Evolutionary conservation across 2,113 vertebrate species (phyloP).

Genomic region (Caranx ignobilis): DNA sequence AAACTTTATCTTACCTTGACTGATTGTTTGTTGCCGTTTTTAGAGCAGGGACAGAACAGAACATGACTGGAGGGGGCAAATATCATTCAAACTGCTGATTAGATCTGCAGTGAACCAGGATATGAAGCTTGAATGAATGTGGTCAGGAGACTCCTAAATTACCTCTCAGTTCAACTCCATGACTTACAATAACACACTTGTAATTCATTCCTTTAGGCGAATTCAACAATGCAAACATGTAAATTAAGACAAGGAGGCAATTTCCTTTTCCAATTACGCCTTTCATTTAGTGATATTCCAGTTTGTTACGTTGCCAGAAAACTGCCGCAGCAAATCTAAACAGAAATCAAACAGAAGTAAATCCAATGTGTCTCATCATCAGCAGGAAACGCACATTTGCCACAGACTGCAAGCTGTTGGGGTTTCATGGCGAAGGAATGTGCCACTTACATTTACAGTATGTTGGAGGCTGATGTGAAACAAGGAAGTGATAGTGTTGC

Average conservation of each 20-base stretch:
- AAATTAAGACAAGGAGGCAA: conserved; percentile 71
- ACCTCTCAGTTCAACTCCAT: conserved; percentile 45
- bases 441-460: conserved; percentile 53
- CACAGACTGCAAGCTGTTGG: conserved; percentile 53
- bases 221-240: conserved; percentile 68
- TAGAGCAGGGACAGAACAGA: conserved; percentile 46
- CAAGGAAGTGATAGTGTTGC: conserved; percentile 27
- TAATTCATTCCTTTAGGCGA: conserved; percentile 71
- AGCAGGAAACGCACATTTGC: conserved; percentile 39
- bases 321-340: conserved; percentile 44
- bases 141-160: conserved; percentile 66
- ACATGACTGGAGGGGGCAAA: conserved; percentile 52
- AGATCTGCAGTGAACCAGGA: conserved; percentile 70
- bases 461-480: conserved; percentile 38
- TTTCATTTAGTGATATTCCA: conserved; percentile 61
- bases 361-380: conserved; percentile 40
- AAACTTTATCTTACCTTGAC: conserved; percentile 27
- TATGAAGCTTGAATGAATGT: conserved; percentile 54
- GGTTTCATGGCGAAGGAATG: conserved; percentile 48
- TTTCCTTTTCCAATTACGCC: conserved; percentile 73
- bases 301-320: conserved; percentile 50
- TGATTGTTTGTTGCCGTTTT: conserved; percentile 51
- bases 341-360: conserved; percentile 71
- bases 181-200: conserved; percentile 68
- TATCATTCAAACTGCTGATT: conserved; percentile 72